These are phyloP conservation scores for Baronia brevicornis DNA, from an alignment of 2,888 invertebrate genomes.

Conservation along the genomic window DNA sequence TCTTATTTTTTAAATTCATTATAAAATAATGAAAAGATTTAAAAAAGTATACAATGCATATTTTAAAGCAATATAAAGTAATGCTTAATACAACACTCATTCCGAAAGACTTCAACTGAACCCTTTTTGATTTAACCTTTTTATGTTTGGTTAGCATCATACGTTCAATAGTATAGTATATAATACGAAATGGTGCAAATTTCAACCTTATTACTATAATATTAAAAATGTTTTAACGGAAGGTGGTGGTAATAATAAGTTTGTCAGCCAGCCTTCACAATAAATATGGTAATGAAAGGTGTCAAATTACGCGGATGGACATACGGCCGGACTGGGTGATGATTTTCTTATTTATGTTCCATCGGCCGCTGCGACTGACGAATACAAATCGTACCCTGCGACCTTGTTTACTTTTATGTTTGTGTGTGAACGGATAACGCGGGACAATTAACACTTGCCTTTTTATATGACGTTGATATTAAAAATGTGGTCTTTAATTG, in stretches of 20 bases:
- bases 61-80: too few species aligned
- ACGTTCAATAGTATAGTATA: slow-evolving; percentile 15
- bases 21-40: slow-evolving; percentile 4
- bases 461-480: neutral
- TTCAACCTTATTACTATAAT: slow-evolving; percentile 16
- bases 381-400: slow-evolving; percentile 47
- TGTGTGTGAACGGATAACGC: slow-evolving; percentile 18
- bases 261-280: slow-evolving; percentile 38
- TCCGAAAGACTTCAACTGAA: slow-evolving; percentile 2
- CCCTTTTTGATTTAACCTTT: slow-evolving; percentile 25
- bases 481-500: neutral
- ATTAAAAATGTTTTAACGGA: slow-evolving; percentile 16
- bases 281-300: slow-evolving; percentile 74
- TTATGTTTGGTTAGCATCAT: slow-evolving; percentile 42
- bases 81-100: slow-evolving; percentile 1
- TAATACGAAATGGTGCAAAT: slow-evolving; percentile 8
- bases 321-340: slow-evolving; percentile 47
- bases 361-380: slow-evolving; percentile 34
- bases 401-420: slow-evolving; percentile 46
- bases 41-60: too few species aligned
- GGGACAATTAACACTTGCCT: slow-evolving; percentile 2
- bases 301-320: slow-evolving; percentile 65
- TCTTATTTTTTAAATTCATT: too few species aligned
- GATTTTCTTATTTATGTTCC: slow-evolving; percentile 60
- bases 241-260: slow-evolving; percentile 12